A percentile compares a stretch with the other conserved stretches of the same genome.
Conservation (phyloP, 1,140 invertebrate species). For the Conopomorpha cramerella region DNA sequence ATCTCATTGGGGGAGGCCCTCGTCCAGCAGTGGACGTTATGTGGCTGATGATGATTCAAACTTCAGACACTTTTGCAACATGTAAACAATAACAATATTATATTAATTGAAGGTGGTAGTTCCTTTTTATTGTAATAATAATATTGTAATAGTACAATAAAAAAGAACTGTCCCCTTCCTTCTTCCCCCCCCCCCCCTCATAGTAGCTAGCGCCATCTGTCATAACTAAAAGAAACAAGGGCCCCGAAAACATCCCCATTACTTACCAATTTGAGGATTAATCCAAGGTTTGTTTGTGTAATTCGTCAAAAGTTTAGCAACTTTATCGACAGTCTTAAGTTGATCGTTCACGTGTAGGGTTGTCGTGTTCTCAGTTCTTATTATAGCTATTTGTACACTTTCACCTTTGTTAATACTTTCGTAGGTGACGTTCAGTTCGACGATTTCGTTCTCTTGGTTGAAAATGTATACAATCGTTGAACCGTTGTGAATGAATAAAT, state of each 20-base stretch:
- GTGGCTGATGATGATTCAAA: too few relatives aligned
- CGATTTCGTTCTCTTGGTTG: conserved; percentile 79
- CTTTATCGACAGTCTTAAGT: conserved; percentile 71
- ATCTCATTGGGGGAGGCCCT: too few relatives aligned
- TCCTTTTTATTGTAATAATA: not conserved
- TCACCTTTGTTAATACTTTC: conserved; percentile 77
- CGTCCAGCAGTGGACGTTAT: too few relatives aligned
- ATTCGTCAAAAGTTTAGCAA: conserved; percentile 71
- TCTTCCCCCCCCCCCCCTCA: too few relatives aligned
- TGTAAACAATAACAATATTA: too few relatives aligned
- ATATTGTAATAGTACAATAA: conserved; percentile 1
- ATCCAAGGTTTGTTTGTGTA: conserved; percentile 84
- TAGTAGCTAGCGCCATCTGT: too few relatives aligned
- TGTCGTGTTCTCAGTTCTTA: conserved; percentile 72
- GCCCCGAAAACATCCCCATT: too few relatives aligned
- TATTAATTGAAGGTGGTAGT: too few relatives aligned
- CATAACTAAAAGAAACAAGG: too few relatives aligned
- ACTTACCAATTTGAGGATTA: conserved; percentile 76
- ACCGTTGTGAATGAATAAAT: conserved; percentile 81
- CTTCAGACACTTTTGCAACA: too few relatives aligned
- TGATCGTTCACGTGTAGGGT: conserved; percentile 83
- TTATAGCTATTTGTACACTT: conserved; percentile 84
- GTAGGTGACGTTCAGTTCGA: conserved; percentile 76
- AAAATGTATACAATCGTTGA: conserved; percentile 80
- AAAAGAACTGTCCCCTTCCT: too few relatives aligned